phyloP scores from a whole-genome alignment of 2,888 invertebrate genomes.

The Melinopterus prodromus region DNA sequence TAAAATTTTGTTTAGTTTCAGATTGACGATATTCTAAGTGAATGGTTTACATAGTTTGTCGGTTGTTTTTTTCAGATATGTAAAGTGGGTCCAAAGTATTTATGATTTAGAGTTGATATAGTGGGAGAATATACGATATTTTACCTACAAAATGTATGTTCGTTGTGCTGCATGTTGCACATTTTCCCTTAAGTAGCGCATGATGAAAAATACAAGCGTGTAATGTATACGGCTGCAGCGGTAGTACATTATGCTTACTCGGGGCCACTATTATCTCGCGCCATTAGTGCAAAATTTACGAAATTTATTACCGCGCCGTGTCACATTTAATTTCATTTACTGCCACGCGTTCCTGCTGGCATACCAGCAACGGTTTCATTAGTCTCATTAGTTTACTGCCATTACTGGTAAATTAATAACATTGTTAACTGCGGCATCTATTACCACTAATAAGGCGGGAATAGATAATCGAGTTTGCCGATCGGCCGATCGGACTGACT shows the following conservation, averaged over 20 bases:
- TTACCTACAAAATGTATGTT: neutral
- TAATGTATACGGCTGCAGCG: neutral
- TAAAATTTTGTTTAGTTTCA: no score
- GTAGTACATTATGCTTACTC: slow-evolving; percentile 13
- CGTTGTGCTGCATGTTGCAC: neutral
- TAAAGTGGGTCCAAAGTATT: no score
- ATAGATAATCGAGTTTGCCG: neutral
- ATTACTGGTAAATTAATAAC: neutral
- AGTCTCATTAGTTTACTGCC: slow-evolving; percentile 18
- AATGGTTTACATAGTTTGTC: no score
- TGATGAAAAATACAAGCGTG: neutral
- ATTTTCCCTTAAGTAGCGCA: neutral
- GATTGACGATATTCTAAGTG: no score
- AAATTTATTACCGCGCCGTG: slow-evolving; percentile 11
- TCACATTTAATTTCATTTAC: slow-evolving; percentile 4
- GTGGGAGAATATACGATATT: no score
- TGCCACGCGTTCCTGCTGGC: neutral
- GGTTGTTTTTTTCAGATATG: no score
- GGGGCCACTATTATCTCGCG: neutral
- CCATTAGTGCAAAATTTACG: neutral
- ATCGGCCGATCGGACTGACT: neutral
- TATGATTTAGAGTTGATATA: no score
- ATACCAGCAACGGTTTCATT: slow-evolving; percentile 15
- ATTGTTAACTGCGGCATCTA: neutral
- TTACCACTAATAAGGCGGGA: neutral